Conservation (phyloP, 92 coral and sea anemone species). For the Palythoa caribaeorum region DNA sequence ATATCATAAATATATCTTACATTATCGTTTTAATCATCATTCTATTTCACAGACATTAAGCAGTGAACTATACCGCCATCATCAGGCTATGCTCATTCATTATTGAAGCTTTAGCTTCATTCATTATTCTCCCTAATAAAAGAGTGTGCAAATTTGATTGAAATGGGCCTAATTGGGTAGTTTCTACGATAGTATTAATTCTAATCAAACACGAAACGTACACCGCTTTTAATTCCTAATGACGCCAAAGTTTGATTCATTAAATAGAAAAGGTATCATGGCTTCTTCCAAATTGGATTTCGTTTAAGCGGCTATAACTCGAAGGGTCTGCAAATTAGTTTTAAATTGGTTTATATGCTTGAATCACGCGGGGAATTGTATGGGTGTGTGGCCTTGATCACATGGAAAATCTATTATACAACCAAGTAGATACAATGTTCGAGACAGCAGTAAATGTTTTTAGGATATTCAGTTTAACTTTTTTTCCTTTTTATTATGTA, state of each 20-base stretch:
- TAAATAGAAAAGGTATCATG: constrained; percentile 40
- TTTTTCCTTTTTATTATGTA: constrained; percentile 52
- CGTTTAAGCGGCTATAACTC: constrained; percentile 26
- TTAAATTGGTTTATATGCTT: constrained; percentile 42
- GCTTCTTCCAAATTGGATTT: constrained; percentile 44
- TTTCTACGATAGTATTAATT: constrained; percentile 66
- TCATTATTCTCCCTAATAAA: constrained; percentile 40
- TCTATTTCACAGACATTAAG: constrained; percentile 10
- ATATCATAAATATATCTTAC: constrained; percentile 40
- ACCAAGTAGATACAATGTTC: constrained; percentile 22
- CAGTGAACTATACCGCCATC: constrained; percentile 7
- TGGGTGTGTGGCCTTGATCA: constrained; percentile 36
- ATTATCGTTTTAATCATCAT: constrained; percentile 32
- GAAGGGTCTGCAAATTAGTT: constrained; percentile 40
- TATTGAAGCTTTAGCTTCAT: constrained; percentile 29
- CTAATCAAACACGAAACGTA: constrained; percentile 81
- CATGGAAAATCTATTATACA: constrained; percentile 39
- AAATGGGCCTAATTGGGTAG: constrained; percentile 67
- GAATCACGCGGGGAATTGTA: constrained; percentile 23
- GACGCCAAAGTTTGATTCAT: constrained; percentile 48
- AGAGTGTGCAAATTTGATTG: constrained; percentile 54
- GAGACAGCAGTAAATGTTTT: constrained; percentile 57
- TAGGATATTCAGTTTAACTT: constrained; percentile 67
- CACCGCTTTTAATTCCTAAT: constrained; percentile 64
- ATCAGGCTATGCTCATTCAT: constrained; percentile 14